Conservation (phyloP, 2,113 vertebrate genomes). For the Cinclus mexicanus region DNA sequence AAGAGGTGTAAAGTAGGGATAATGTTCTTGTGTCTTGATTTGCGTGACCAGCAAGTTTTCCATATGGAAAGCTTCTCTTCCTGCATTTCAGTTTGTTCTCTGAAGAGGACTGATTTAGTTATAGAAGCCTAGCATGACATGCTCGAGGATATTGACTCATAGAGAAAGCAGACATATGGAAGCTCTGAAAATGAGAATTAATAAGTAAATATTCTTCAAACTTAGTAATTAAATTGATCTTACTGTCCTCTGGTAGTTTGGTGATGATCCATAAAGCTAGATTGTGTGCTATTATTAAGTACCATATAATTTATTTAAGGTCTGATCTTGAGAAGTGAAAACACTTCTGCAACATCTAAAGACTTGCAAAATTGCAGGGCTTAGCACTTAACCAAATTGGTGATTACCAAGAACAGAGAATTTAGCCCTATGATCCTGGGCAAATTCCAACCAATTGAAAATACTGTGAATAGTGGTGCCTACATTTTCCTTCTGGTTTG, state of each 20-base stretch:
- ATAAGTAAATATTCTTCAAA: not conserved
- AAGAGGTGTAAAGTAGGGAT: not conserved
- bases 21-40: not conserved
- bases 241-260: not conserved
- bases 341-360: not conserved
- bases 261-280: slow-evolving; percentile 16
- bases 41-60: not conserved
- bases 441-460: not conserved
- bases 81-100: not conserved
- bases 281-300: slow-evolving; percentile 9
- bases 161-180: not conserved
- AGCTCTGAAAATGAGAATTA: slow-evolving; percentile 29
- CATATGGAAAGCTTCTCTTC: not conserved
- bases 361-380: slow-evolving; percentile 27
- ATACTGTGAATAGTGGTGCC: not conserved
- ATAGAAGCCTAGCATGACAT: not conserved
- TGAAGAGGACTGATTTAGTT: not conserved
- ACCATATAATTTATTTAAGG: slow-evolving; percentile 33
- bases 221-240: slow-evolving; percentile 43
- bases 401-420: not conserved
- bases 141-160: not conserved
- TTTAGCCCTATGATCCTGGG: not conserved
- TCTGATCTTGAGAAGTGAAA: not conserved
- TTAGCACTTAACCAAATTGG: not conserved
- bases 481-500: not conserved